Evolutionary conservation across 2,888 invertebrate species (phyloP).

Genomic region (Parnassius mnemosyne): DNA sequence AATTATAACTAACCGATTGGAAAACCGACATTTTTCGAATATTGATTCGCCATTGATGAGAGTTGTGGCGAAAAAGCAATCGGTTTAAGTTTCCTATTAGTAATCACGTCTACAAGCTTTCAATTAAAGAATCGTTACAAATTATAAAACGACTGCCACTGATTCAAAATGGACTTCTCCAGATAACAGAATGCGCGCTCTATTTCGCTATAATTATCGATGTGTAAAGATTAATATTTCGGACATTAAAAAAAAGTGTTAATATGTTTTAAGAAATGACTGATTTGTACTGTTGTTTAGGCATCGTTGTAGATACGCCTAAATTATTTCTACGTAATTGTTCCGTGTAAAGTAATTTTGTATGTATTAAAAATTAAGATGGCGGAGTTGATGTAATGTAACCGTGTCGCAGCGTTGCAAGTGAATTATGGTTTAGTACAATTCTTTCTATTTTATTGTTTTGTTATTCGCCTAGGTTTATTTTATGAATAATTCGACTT

Average conservation of each 20-base stretch:
- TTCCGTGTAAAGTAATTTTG: conserved; percentile 47
- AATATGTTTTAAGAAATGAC: conserved; percentile 70
- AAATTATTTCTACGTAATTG: conserved; percentile 61
- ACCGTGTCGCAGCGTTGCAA: conserved; percentile 6
- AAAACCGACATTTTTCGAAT: conserved; percentile 1
- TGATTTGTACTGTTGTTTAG: conserved; percentile 67
- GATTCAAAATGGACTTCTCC: conserved; percentile 5
- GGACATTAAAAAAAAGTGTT: conserved; percentile 32
- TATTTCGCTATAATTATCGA: conserved; percentile 7
- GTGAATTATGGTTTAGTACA: conserved; percentile 18
- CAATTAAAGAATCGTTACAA: neutral
- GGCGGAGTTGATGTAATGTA: conserved; percentile 9
- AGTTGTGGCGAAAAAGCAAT: neutral
- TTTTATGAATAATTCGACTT: conserved; percentile 14
- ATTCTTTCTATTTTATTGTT: conserved; percentile 24
- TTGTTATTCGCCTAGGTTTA: conserved; percentile 20
- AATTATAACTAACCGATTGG: conserved; percentile 15
- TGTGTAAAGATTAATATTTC: conserved; percentile 19
- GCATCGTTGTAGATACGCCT: conserved; percentile 64
- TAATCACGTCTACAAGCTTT: neutral
- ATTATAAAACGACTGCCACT: neutral
- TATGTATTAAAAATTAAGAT: conserved; percentile 21
- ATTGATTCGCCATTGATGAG: conserved; percentile 1
- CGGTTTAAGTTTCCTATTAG: neutral
- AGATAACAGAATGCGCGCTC: conserved; percentile 1